Conservation (phyloP, 2,797 vertebrate genomes). For the Balearica regulorum region DNA sequence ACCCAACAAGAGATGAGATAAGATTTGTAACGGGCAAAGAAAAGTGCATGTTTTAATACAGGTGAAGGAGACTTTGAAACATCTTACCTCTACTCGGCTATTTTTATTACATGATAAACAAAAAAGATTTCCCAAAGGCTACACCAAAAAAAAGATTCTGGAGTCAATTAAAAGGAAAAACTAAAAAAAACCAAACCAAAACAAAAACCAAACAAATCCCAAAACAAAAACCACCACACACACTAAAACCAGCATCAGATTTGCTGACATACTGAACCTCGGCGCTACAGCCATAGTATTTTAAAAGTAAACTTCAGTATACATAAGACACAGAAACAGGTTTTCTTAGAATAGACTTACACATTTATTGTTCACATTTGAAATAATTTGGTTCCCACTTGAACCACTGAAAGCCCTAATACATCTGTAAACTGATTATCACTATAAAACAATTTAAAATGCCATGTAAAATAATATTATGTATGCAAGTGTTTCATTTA, state of each 20-base stretch:
- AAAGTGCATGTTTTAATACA: neutral
- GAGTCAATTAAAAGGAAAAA: neutral
- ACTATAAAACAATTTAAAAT: conserved; percentile 69
- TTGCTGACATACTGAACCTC: neutral
- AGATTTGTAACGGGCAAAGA: neutral
- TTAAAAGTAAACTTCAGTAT: neutral
- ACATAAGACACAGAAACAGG: neutral
- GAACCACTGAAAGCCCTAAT: conserved; percentile 38
- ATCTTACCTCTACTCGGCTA: neutral
- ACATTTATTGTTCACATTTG: conserved; percentile 68
- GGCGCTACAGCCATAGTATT: neutral
- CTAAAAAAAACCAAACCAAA: neutral
- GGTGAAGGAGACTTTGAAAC: neutral
- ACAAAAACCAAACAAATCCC: too few relatives aligned
- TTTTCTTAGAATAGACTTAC: conserved; percentile 40
- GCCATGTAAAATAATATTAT: conserved; percentile 68
- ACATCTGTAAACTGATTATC: conserved; percentile 66
- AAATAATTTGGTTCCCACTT: conserved; percentile 32
- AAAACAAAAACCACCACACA: too few relatives aligned
- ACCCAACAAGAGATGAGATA: neutral
- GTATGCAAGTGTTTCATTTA: conserved; percentile 50
- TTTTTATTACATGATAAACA: neutral
- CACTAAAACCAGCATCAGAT: neutral
- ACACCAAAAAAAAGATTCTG: neutral
- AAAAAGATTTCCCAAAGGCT: neutral